These are phyloP conservation scores for Ptyas mucosa DNA, from an alignment of 2,113 vertebrate species.

Conservation along the genomic window DNA sequence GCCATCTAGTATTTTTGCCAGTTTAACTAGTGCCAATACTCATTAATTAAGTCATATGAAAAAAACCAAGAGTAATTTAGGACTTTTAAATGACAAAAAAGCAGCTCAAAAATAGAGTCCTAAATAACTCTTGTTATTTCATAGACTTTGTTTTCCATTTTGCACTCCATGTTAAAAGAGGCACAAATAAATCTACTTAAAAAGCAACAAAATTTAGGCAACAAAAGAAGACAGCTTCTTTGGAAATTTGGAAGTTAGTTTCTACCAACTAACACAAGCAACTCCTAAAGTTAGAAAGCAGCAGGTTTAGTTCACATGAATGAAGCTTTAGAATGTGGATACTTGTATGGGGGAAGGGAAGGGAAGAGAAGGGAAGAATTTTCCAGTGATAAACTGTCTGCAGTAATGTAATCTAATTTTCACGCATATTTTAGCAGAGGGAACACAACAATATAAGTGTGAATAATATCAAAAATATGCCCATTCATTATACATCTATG, in stretches of 20 bases:
- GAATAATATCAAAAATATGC: neutral
- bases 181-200: neutral
- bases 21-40: neutral
- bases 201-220: neutral
- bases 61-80: neutral
- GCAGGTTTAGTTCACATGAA: neutral
- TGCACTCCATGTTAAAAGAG: neutral
- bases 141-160: neutral
- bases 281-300: neutral
- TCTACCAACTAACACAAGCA: neutral
- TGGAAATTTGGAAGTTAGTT: neutral
- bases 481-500: neutral
- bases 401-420: neutral
- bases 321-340: neutral
- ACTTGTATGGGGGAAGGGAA: neutral
- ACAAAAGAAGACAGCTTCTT: neutral
- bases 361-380: neutral
- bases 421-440: neutral
- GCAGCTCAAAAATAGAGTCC: neutral
- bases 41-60: neutral
- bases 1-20: neutral
- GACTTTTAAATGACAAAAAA: neutral
- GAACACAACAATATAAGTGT: neutral
- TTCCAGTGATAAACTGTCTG: neutral
- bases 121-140: slow-evolving; percentile 18